Evolutionary conservation across 2,888 invertebrate species (phyloP), one percentile per base, ranked within the genome.

Genomic region (Cryptus viduatorius): DNA sequence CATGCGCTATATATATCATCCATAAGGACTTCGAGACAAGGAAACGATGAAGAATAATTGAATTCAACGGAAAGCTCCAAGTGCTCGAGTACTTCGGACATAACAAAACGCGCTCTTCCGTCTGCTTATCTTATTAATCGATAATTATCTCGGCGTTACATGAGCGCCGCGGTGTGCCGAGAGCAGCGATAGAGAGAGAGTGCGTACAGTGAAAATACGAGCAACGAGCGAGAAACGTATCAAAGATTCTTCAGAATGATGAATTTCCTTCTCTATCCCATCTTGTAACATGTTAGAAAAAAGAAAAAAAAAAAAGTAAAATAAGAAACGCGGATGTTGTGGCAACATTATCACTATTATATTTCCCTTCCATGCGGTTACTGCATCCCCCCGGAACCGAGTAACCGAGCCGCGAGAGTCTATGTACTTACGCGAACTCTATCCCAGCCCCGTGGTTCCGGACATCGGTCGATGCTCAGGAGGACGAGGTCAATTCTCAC

Each of bases 71-170:
- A 16, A 46, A 61, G 10, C 31, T 16, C 19, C 48, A 29, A 50
- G 48, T 50, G 44, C 44, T 16, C 42, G 67, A 19, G 37, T 7
- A 19, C 46, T 71, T 83, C 81, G 84, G 68, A 85, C 76, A 73
- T 79, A 82, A 87, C 82, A 86, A 87, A 87, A 86, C 87, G 75
- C 84, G 87, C 81, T 87, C 84, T 87, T 84, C 87, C 87, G 83
- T 84, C 79, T 71, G 72, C 86, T 86, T 87, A 85, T 87, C 87
- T 82, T 68, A 83, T 82, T 76, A 82, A 86, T 86, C 86, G 79
- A 86, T 85, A 86, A 86, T 86, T 86, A 86, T 86, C 85, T 80
- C 69, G 64, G 67, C 73, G 82, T 87, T 87, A 87, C 84, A 83
- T 85, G 86, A 86, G 71, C 84, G 69, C 76, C 24, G 71, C 53